Evolutionary conservation across 2,888 invertebrate genomes (phyloP), one percentile per base, ranked within the genome.

Genomic region (Philopedon plagiatum): DNA sequence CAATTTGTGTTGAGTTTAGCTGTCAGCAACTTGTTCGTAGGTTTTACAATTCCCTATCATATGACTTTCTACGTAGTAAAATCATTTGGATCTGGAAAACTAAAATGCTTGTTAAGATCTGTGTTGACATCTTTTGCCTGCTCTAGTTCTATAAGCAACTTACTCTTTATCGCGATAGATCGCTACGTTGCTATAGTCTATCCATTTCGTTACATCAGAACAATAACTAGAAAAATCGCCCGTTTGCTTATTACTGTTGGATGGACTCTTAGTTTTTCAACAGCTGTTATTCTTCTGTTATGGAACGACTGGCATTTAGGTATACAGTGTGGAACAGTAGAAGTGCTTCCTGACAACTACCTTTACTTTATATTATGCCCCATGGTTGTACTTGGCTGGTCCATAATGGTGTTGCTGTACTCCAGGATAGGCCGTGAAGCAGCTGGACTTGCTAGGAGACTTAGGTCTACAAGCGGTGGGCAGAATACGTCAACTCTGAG

Each of bases 351-450:
- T 4, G 77, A 79, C n/a, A 80, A 81, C 65, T 87, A 86, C 75
- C 81, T 86, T 44, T 84, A 82, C 58, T 85, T 82, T 64, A 83
- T 91, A 19, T 86, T 94, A 75, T 91, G 91, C 46, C 94, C 94
- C 0, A 89, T 91, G 84, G 93, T 94, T 82, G 87, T 89, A 0
- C 86, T 92, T 41, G 90, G 93, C 74, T 94, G 94, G 93, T 83
- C 91, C 78, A 90, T 90, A 77, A 92, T 94, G 91, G 87, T 93
- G 77, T 83, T 92, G 56, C 87, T 94, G 68, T 94, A 94, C 84
- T 90, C 91, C 88, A 88, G 92, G 79, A 94, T 94, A 80, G 93
- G 93, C 91, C 88, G 90, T 32, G 94, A 93, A 83, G 94, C 94
- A 0, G 88, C 90, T 3, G 91, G 90, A 78, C 93, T 94, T 83